Base-by-base conservation (phyloP, 2,888 invertebrate genomes). In the Brachylomia viminalis region DNA sequence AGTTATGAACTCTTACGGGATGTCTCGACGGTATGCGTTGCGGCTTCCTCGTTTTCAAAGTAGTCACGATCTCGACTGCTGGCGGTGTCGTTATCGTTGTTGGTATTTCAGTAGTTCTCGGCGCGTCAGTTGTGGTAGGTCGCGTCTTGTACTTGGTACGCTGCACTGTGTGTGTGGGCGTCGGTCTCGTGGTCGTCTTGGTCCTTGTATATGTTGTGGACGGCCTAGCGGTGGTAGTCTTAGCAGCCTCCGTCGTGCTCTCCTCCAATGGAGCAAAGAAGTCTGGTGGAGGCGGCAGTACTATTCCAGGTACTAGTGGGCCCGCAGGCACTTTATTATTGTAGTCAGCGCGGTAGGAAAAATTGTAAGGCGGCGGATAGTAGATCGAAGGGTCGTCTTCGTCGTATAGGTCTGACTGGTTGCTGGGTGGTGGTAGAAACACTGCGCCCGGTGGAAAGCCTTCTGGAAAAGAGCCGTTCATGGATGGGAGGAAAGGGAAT, bases 331-430 rank as follows among this genome's bases (percentile, higher is more conserved):
- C 98, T 67, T 97, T 97, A 89, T 97, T 97, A 61, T 98, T 97
- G 94, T 98, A 98, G 92, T 98, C 98, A 92, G 97, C 97, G 92
- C 97, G 98, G 94, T 98, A 98, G 86, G 98, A 98, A 97, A 98
- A 98, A 94, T 98, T 98, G 97, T 99, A 99, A 23, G 98, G 98
- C 91, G 98, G 98, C 90, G 98, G 98, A 97, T 99, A 98, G 92
- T 98, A 99, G 74, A 98, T 98, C 87, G 98, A 98, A 90, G 98
- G 98, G 97, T 99, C 98, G 95, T 99, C 98, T 96, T 98, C 98
- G 97, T 98, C 98, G 95, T 98, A 98, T 87, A 98, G 97, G 92
- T 98, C 98, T 81, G 98, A 97, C 88, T 97, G 97, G 95, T 98
- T 98, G 90, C 97, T 98, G 86, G 98, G 98, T 92, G 98, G 98